phyloP scores from a whole-genome alignment of 2,113 vertebrate genomes.

The Calyptomena viridis region DNA sequence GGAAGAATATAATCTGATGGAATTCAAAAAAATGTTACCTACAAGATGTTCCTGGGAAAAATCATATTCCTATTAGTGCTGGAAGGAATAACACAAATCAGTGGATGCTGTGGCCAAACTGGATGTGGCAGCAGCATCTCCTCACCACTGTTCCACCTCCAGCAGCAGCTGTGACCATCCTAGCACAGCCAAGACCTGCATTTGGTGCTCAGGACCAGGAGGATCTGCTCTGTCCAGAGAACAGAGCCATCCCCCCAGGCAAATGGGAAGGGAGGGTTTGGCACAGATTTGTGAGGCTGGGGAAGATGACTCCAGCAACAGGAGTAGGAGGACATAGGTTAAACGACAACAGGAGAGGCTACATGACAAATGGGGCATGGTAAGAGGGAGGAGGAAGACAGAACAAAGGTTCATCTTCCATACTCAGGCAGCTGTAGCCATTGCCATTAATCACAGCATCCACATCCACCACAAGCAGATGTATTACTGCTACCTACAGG shows the following conservation, averaged over 20 bases:
- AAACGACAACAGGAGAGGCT: not conserved
- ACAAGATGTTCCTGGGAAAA: not conserved
- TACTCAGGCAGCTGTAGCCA: not conserved
- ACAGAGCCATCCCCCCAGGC: rapidly evolving
- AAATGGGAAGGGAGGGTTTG: not conserved
- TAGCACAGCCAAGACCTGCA: not conserved
- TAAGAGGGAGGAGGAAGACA: not conserved
- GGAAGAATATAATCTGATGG: not conserved
- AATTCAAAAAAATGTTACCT: not conserved
- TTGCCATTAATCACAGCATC: constrained; percentile 25
- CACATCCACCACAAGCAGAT: not conserved
- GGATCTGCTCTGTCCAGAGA: not conserved
- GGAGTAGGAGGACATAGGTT: not conserved
- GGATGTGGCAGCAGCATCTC: not conserved
- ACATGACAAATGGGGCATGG: constrained; percentile 15
- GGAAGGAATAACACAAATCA: not conserved
- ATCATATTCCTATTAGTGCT: not conserved
- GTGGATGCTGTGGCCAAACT: not conserved
- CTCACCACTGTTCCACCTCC: not conserved
- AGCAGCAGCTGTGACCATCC: not conserved
- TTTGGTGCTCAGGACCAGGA: not conserved
- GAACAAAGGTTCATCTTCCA: constrained; percentile 46
- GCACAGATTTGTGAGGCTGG: not conserved
- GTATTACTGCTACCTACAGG: not conserved
- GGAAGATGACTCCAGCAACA: not conserved